phyloP scores from a whole-genome alignment of 2,888 invertebrate species.

The Yponomeuta cagnagella region DNA sequence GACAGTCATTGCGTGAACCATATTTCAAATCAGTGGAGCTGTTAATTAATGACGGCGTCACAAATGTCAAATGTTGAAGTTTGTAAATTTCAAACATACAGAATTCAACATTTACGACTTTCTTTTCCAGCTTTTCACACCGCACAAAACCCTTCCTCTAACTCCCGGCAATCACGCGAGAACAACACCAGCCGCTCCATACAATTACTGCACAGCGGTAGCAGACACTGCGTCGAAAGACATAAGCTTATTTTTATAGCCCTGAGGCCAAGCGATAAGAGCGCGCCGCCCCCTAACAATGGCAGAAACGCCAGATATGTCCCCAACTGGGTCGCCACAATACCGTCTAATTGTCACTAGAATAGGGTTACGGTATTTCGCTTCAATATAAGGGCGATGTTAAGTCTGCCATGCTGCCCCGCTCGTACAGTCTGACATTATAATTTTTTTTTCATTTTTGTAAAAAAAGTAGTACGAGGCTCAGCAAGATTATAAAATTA shows the following conservation, averaged over 20 bases:
- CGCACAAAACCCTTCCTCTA: too few species aligned
- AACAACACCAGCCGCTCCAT: constrained; percentile 32
- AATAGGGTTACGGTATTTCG: constrained; percentile 5
- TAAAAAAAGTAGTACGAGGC: too few species aligned
- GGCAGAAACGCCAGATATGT: constrained; percentile 56
- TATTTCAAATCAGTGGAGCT: too few species aligned
- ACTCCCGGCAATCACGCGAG: background rate
- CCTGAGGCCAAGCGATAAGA: constrained; percentile 63
- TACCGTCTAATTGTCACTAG: constrained; percentile 12
- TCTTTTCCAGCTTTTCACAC: too few species aligned
- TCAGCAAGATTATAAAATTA: too few species aligned
- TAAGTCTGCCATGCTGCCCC: background rate
- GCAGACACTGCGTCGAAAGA: constrained; percentile 48
- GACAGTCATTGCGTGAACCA: too few species aligned
- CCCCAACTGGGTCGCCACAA: constrained; percentile 12
- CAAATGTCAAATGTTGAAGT: too few species aligned
- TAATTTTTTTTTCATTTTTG: too few species aligned
- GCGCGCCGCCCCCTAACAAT: constrained; percentile 36
- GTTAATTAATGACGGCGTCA: too few species aligned
- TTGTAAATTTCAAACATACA: too few species aligned
- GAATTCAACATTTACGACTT: too few species aligned
- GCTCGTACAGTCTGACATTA: too few species aligned
- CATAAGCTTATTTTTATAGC: constrained; percentile 75
- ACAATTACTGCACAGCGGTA: constrained; percentile 26
- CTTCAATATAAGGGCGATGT: background rate